Base-by-base conservation (phyloP, 1,140 invertebrate species). In the Tetramorium simillimum region DNA sequence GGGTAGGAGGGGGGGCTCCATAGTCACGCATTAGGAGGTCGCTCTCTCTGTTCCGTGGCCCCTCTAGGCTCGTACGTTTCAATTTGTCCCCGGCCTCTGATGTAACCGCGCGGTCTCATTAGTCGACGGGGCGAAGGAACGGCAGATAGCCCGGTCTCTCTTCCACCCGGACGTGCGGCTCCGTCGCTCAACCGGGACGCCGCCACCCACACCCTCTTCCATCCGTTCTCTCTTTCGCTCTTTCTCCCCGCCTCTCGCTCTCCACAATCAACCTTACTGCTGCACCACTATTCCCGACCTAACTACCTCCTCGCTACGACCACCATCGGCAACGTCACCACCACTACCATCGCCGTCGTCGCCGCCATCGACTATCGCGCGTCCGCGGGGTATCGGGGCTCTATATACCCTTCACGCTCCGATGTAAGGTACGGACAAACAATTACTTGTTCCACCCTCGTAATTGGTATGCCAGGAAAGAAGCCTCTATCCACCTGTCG, bases 71-170 rank as follows among this genome's bases (percentile, higher is more conserved):
- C 93, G 94, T 94, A 93, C 94, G 92, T 95, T 95, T 95, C 94
- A 95, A 95, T 95, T 95, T 95, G 94, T 95, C 93, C 90, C 88
- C 90, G 90, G 93, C 88, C 92, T 93, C 90, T 94, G 93, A 94
- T 93, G 93, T 94, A 94, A 95, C 93, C 93, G 90, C 92, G 92
- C 93, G 92, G 92, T 94, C 93, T 94, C 93, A 94, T 95, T 94
- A 94, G 93, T 94, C 90, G 91, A 91, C 89, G 87, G 75, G 33
- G 21, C 53, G 53, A 75, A 60, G 72, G 58, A 77, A 63, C 56
- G 58, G 43, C 43, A 21, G 43, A 28, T 62, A 14, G 75, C 67
- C 51, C 76, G 85, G 86, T 90, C 91, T 91, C 91, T 90, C 80
- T 91, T 80, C 63, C 69, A 37, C 56, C 70, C 87, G 56, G 60